Base-by-base conservation (phyloP, 1,140 invertebrate species). In the Homarus americanus region DNA sequence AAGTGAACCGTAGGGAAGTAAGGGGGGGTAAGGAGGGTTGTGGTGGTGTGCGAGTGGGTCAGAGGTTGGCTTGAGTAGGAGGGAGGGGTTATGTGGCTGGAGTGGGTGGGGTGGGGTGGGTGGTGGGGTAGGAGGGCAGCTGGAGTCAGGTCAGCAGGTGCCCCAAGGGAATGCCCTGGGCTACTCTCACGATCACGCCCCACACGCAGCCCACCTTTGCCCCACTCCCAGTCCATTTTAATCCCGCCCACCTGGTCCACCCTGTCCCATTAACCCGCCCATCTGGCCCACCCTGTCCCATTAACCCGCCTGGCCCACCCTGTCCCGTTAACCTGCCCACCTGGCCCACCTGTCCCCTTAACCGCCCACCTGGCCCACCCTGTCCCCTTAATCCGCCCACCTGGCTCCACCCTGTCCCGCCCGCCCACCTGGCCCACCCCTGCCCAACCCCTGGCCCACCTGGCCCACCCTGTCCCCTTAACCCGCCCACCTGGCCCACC, bases 181-280 rank as follows among this genome's bases (percentile, higher is more conserved):
- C 38, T n/a, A 41, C 5, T 80, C 78, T 80, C 78, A 80, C 41
- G 78, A 38, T 80, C 78, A 80, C 78, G 78, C 78, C 78, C 78
- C 5, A 32, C 78, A 80, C 44, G 78, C 78, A 80, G 49, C 44
- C 44, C 78, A 32, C 32, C 44, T 32, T 44, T 41, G 4, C 40
- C 44, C 40, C 15, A 28, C n/a, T 41, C 28, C 78, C 44, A 9
- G 15, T 24, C 24, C 40, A 36, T 24, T 9, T 41, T n/a, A 2
- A 15, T 44, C 24, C 24, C 41, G 28, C 78, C 12, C 20, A 20
- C 41, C 24, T 41, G 24, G 28, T 24, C 78, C 32, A 38, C 78
- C 40, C 32, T 41, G 17, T 24, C 38, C 38, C 78, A 28, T 9
- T 49, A 38, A n/a, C 24, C 41, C 40, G 9, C 38, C 41, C 40